Evolutionary conservation across 2,797 vertebrate species (phyloP).

Genomic region (Dipus sagitta): DNA sequence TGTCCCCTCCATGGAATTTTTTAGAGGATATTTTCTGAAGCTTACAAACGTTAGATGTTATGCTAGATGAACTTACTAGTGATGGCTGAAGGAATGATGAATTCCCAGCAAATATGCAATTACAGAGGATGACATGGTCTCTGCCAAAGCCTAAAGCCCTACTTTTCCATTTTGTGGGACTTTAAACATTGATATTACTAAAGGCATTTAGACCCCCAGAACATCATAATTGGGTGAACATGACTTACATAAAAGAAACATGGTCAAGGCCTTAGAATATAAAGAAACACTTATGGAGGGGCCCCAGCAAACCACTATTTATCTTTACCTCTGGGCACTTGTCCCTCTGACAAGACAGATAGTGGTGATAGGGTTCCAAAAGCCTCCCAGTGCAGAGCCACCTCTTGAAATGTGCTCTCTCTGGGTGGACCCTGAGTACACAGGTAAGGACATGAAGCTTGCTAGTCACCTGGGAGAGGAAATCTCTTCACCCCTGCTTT

Average conservation of each 20-base stretch:
- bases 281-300: background rate
- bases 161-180: background rate
- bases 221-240: background rate
- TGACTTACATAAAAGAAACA: background rate
- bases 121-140: background rate
- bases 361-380: background rate
- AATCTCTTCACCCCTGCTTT: background rate
- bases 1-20: background rate
- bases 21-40: background rate
- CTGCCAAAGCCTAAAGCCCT: background rate
- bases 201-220: background rate
- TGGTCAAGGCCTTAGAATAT: background rate
- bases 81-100: background rate
- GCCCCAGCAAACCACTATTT: background rate
- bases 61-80: background rate
- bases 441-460: background rate
- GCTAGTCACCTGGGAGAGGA: background rate
- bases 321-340: background rate
- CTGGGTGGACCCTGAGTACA: background rate
- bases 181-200: background rate
- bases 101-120: background rate
- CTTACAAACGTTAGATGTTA: background rate
- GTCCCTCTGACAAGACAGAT: background rate
- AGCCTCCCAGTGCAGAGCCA: background rate
- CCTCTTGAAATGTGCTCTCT: background rate